Evolutionary conservation across 2,888 invertebrate genomes (phyloP).

Genomic region (Steromphala cineraria): DNA sequence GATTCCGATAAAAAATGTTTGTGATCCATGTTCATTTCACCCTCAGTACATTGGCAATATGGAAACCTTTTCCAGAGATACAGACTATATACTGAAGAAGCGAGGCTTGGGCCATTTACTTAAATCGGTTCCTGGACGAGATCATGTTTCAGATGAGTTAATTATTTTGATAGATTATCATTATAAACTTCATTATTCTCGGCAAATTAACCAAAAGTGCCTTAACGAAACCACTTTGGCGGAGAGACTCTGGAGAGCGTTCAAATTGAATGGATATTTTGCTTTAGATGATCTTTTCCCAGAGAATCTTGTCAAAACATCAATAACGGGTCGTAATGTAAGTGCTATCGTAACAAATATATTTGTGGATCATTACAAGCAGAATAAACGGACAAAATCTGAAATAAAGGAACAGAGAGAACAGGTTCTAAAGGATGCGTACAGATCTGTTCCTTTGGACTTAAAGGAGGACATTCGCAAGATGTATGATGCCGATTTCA

Average conservation of each 20-base stretch:
- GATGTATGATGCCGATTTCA: no score
- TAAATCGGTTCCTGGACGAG: neutral
- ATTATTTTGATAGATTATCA: neutral
- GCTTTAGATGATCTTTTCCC: neutral
- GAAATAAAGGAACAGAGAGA: no score
- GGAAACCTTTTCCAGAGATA: no score
- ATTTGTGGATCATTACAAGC: neutral
- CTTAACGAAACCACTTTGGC: neutral
- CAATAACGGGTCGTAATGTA: neutral
- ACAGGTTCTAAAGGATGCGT: neutral
- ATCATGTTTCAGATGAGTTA: neutral
- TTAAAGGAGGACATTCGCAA: no score
- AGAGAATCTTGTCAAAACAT: neutral
- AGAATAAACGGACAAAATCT: no score
- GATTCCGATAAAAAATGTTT: no score
- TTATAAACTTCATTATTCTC: neutral
- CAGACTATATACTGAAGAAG: constrained; percentile 12
- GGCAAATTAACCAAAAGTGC: neutral
- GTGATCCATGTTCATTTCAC: no score
- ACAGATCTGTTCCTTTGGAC: neutral
- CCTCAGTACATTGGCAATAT: no score
- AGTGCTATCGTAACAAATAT: neutral
- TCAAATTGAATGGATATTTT: constrained; percentile 16
- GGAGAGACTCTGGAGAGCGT: neutral
- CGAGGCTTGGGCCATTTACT: neutral